Evolutionary conservation across 2,797 vertebrate species (phyloP).

Genomic region (Lagocephalus sceleratus): DNA sequence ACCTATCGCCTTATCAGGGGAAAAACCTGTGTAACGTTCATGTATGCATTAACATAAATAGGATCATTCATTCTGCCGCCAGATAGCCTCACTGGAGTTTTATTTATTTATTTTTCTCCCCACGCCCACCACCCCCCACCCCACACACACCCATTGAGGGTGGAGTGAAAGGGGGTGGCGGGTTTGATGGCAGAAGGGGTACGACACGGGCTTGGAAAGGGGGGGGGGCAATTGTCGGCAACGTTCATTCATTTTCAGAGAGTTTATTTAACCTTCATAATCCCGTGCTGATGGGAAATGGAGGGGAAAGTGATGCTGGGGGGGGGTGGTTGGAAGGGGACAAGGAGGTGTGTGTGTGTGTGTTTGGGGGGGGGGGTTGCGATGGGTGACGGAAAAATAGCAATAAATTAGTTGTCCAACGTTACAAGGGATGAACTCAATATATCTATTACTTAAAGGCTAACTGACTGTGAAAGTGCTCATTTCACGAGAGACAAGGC

Average conservation of each 20-base stretch:
- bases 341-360: too few relatives aligned
- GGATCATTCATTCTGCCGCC: constrained; percentile 98
- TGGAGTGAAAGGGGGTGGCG: constrained; percentile 48
- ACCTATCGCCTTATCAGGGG: constrained; percentile 99
- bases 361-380: constrained; percentile 25
- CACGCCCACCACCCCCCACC: too few relatives aligned
- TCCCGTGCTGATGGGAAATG: constrained; percentile 86
- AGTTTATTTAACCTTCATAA: constrained; percentile 99
- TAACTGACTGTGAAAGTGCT: constrained; percentile 98
- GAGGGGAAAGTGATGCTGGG: constrained; percentile 53
- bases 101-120: constrained; percentile 44
- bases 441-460: constrained; percentile 99
- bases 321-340: constrained; percentile 31
- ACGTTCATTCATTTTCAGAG: constrained; percentile 86
- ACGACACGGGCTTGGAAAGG: constrained; percentile 42
- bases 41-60: constrained; percentile 99
- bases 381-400: constrained; percentile 71
- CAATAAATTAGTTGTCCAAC: constrained; percentile 98
- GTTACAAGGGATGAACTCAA: constrained; percentile 99
- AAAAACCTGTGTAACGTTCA: constrained; percentile 99
- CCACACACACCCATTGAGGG: constrained; percentile 40
- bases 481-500: constrained; percentile 87
- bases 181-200: constrained; percentile 69
- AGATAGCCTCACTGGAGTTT: constrained; percentile 81
- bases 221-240: constrained; percentile 42